Evolutionary conservation across 2,113 vertebrate genomes (phyloP).

Genomic region (Sula dactylatra): DNA sequence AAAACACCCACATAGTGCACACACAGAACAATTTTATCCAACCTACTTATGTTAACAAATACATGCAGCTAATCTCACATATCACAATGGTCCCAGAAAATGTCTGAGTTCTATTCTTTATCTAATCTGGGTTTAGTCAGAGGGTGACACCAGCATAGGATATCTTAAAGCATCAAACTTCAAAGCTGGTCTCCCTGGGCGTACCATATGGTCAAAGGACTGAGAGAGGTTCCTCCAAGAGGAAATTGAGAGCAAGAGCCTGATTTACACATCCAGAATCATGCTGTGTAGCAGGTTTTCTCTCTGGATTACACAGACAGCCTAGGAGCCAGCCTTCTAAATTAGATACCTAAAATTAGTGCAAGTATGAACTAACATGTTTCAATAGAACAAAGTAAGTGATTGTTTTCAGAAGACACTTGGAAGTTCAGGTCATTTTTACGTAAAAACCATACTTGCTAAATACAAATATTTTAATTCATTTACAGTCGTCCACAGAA

Average conservation of each 20-base stretch:
- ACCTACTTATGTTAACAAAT: not conserved
- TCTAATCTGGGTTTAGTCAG: not conserved
- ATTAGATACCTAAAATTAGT: conserved; percentile 21
- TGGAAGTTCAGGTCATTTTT: not conserved
- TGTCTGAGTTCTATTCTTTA: not conserved
- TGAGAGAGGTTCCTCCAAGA: not conserved
- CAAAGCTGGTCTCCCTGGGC: not conserved
- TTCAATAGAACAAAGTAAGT: not conserved
- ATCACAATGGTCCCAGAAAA: not conserved
- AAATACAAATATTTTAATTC: not conserved
- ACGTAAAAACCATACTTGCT: not conserved
- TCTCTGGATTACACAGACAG: not conserved
- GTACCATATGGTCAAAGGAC: conserved; percentile 14
- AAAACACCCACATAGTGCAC: not conserved
- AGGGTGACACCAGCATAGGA: not conserved
- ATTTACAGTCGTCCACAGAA: not conserved
- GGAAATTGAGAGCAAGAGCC: not conserved
- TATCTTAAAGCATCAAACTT: not conserved
- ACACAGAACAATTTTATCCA: not conserved
- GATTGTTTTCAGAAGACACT: not conserved
- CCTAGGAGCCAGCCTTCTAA: not conserved
- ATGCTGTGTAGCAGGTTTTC: conserved; percentile 33
- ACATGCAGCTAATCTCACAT: not conserved
- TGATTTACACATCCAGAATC: not conserved
- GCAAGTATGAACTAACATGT: not conserved